Percentiles rank a stretch among this genome's conserved stretches.
Evolutionary conservation across 1,140 invertebrate species (phyloP).

Genomic region (Harlomillsia oculata): DNA sequence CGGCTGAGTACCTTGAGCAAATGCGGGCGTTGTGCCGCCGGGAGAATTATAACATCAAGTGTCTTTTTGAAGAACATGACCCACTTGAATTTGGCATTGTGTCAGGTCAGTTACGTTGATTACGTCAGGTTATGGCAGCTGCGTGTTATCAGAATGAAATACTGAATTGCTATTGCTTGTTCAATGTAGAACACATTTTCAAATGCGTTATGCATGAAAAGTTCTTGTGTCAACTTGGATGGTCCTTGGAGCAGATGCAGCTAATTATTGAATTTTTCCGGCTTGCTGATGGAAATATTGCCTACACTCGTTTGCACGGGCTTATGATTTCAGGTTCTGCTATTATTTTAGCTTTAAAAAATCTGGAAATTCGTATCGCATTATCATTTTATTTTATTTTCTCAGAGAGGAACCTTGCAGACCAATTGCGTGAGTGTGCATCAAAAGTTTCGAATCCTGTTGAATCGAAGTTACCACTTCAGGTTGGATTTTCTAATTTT

Average conservation of each 20-base stretch:
- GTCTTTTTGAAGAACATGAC: conserved; percentile 30
- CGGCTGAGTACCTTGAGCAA: conserved; percentile 30
- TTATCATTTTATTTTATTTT: neutral
- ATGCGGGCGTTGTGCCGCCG: conserved; percentile 20
- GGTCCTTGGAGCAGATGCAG: conserved; percentile 25
- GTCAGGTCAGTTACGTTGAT: conserved; percentile 18
- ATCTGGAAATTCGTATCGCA: neutral
- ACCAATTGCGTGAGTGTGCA: conserved; percentile 32
- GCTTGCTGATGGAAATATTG: conserved; percentile 28
- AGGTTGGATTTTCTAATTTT: conserved; percentile 12
- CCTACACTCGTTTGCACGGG: conserved; percentile 27
- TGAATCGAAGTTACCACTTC: conserved; percentile 14
- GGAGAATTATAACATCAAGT: conserved; percentile 19
- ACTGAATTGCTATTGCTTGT: conserved; percentile 1
- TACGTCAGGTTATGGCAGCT: too few species aligned
- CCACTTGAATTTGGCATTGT: conserved; percentile 33
- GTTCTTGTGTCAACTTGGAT: conserved; percentile 29
- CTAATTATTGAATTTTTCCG: conserved; percentile 32
- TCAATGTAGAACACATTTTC: conserved; percentile 26
- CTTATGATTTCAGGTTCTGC: conserved; percentile 28
- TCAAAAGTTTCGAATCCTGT: conserved; percentile 27
- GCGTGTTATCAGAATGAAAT: neutral
- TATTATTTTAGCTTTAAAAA: neutral
- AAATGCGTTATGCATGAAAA: conserved; percentile 34
- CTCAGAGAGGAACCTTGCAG: conserved; percentile 27